Percentiles rank a stretch among this genome's conserved stretches.
Evolutionary conservation across 2,888 invertebrate genomes (phyloP).

Genomic region (Latrodectus elegans): DNA sequence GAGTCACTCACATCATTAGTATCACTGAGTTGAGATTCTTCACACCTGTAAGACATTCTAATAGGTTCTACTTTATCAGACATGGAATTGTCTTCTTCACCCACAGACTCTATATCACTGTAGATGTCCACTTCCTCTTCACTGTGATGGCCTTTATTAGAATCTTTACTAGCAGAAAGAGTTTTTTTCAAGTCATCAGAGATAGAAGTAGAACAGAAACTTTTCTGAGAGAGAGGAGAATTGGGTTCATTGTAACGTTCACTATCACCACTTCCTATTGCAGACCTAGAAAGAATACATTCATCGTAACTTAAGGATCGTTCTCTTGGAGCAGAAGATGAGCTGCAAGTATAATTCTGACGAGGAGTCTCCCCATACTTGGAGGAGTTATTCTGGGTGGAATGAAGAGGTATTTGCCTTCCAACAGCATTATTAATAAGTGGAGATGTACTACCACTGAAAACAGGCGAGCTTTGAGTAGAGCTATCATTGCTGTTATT

Average conservation of each 20-base stretch:
- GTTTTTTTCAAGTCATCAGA: slow-evolving; percentile 46
- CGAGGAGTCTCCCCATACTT: slow-evolving; percentile 39
- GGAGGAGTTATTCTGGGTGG: slow-evolving; percentile 44
- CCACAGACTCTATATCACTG: slow-evolving; percentile 79
- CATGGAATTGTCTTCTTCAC: slow-evolving; percentile 72
- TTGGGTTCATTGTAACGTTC: slow-evolving; percentile 50
- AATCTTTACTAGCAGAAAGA: slow-evolving; percentile 15
- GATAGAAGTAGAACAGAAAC: slow-evolving; percentile 34
- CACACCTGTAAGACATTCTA: slow-evolving; percentile 74
- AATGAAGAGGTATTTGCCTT: slow-evolving; percentile 58
- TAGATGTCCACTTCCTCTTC: slow-evolving; percentile 79
- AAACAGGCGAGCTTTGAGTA: slow-evolving; percentile 21
- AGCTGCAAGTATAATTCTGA: slow-evolving; percentile 42
- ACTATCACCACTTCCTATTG: slow-evolving; percentile 19
- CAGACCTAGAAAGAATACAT: slow-evolving; percentile 8
- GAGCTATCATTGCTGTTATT: slow-evolving; percentile 26
- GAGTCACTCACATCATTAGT: slow-evolving; percentile 70
- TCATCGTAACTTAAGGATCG: slow-evolving; percentile 33
- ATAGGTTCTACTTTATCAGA: slow-evolving; percentile 74
- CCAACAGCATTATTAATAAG: slow-evolving; percentile 10
- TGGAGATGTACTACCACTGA: slow-evolving; percentile 34
- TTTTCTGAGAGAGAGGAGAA: slow-evolving; percentile 27
- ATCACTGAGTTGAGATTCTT: slow-evolving; percentile 44
- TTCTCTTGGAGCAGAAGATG: slow-evolving; percentile 31
- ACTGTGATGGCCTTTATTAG: slow-evolving; percentile 56